Conservation (phyloP, 23 tunicate species). For the Styela clava region DNA sequence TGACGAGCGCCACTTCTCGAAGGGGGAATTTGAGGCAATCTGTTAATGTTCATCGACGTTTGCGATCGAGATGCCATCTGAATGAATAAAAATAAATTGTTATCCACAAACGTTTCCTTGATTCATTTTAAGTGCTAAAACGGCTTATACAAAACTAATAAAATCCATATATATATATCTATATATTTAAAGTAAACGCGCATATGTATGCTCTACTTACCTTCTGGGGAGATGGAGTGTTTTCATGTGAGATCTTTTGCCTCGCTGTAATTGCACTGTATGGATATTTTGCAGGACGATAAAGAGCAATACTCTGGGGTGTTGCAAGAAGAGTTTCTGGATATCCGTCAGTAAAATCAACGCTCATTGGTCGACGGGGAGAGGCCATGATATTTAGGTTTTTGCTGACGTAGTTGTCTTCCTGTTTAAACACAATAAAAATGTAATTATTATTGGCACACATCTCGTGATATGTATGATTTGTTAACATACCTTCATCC, state of each 20-base stretch:
- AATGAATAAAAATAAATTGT: neutral
- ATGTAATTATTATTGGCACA: too few species aligned
- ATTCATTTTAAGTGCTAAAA: too few species aligned
- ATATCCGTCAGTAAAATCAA: conserved; percentile 3
- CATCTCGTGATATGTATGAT: too few species aligned
- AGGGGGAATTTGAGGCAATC: conserved; percentile 22
- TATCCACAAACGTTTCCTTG: neutral
- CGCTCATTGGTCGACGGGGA: conserved; percentile 26
- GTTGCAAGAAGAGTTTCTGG: conserved; percentile 43
- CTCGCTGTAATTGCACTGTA: conserved; percentile 32
- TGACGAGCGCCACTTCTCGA: neutral
- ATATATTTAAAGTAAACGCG: too few species aligned
- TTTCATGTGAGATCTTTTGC: neutral
- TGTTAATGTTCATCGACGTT: conserved; percentile 3
- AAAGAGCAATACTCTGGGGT: conserved; percentile 25
- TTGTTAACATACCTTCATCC: conserved; percentile 74
- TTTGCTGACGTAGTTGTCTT: conserved; percentile 67
- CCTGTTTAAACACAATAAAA: too few species aligned
- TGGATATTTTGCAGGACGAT: conserved; percentile 62
- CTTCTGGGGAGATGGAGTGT: neutral
- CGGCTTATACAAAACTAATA: neutral
- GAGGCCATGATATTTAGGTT: conserved; percentile 41
- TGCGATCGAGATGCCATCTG: conserved; percentile 14
- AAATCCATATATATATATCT: too few species aligned
- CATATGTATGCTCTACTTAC: too few species aligned